Percentiles rank a stretch among this genome's conserved stretches.
These are phyloP conservation scores for Nemotelus nigrinus DNA, from an alignment of 2,888 invertebrate species.

Conservation along the genomic window DNA sequence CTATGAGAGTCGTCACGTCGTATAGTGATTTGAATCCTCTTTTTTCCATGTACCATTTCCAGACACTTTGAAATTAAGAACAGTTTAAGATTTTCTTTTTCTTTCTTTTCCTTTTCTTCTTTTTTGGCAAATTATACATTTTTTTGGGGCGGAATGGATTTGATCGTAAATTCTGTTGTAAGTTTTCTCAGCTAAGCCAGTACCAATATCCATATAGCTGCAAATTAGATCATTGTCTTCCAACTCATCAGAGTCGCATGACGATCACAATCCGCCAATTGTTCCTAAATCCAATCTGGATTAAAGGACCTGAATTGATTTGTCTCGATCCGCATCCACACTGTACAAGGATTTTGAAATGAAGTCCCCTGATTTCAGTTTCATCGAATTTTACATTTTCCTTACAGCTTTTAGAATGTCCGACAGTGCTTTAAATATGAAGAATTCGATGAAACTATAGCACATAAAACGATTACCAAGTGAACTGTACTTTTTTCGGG, in stretches of 20 bases:
- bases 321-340: constrained; percentile 9
- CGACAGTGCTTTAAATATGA: not conserved
- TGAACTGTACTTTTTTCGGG: not conserved
- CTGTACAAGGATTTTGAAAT: constrained; percentile 3
- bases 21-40: too few species aligned
- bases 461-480: not conserved
- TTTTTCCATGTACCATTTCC: too few species aligned
- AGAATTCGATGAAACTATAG: not conserved
- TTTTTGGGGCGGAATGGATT: not conserved
- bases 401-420: not conserved
- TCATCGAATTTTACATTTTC: not conserved
- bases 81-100: too few species aligned
- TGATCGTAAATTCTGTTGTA: constrained; percentile 8
- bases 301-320: not conserved
- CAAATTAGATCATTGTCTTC: not conserved
- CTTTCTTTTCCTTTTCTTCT: too few species aligned
- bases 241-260: not conserved
- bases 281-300: not conserved
- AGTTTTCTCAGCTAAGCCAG: constrained; percentile 1
- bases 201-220: constrained; percentile 5
- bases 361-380: not conserved
- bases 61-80: too few species aligned
- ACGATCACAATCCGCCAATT: not conserved
- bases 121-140: not conserved
- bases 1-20: too few species aligned